A percentile compares a stretch with the other conserved stretches of the same genome.
Evolutionary conservation across 2,113 vertebrate genomes (phyloP).

Genomic region (Ageneiosus marmoratus): DNA sequence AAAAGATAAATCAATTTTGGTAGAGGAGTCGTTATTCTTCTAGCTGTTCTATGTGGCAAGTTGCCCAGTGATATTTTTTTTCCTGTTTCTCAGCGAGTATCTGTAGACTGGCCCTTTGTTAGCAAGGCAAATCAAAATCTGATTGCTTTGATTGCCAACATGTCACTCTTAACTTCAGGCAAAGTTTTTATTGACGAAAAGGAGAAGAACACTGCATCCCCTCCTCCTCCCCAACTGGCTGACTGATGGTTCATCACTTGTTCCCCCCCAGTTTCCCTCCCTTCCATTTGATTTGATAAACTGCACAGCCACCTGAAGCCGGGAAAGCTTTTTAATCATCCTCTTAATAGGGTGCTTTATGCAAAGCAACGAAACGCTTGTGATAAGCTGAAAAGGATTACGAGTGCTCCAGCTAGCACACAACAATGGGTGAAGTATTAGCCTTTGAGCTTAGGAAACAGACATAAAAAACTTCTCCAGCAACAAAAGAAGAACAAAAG

Average conservation of each 20-base stretch:
- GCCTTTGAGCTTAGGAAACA: conserved; percentile 46
- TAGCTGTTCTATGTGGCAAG: conserved; percentile 71
- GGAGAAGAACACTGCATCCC: conserved; percentile 39
- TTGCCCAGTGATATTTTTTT: conserved; percentile 65
- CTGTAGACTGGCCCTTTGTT: conserved; percentile 62
- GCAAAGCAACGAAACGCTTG: conserved; percentile 72
- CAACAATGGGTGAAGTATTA: conserved; percentile 53
- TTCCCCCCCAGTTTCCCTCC: conserved; percentile 42
- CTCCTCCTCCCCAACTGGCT: conserved; percentile 49
- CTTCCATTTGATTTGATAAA: conserved; percentile 78
- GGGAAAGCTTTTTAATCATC: conserved; percentile 78
- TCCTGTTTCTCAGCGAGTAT: conserved; percentile 5
- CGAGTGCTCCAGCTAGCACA: conserved; percentile 44
- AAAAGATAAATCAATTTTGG: conserved; percentile 91
- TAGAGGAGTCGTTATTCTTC: conserved; percentile 79
- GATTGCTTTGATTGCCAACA: conserved; percentile 76
- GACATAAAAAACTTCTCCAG: conserved; percentile 19
- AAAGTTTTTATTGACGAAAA: conserved; percentile 74
- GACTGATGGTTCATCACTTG: conserved; percentile 73
- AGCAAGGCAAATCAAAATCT: conserved; percentile 71
- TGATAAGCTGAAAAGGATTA: conserved; percentile 68
- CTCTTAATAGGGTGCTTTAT: conserved; percentile 78
- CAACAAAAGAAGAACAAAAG: conserved; percentile 3
- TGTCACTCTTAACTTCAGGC: conserved; percentile 74
- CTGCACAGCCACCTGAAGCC: conserved; percentile 74